phyloP scores from a whole-genome alignment of 2,888 invertebrate species.

The Petrolisthes manimaculis region DNA sequence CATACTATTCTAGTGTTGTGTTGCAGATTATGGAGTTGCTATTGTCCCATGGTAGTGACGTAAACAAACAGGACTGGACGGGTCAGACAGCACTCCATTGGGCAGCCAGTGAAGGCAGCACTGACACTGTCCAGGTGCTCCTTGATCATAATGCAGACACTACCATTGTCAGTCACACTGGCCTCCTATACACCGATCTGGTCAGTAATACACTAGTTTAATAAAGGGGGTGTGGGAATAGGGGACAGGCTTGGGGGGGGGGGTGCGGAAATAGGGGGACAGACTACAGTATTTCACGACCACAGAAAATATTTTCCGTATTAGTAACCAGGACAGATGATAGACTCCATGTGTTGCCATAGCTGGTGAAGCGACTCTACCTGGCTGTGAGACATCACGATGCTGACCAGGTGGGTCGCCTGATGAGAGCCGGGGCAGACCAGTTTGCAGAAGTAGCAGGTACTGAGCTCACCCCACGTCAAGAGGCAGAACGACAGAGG shows the following conservation, averaged over 20 bases:
- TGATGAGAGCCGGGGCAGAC: constrained; percentile 60
- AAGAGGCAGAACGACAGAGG: constrained; percentile 61
- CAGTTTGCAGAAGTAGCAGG: constrained; percentile 57
- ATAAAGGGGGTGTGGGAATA: too few relatives aligned
- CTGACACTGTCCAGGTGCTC: constrained; percentile 53
- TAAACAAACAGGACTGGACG: constrained; percentile 45
- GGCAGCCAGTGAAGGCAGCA: constrained; percentile 58
- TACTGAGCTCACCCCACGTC: constrained; percentile 47
- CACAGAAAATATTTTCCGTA: too few relatives aligned
- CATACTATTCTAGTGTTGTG: not conserved
- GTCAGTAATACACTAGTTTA: constrained; percentile 8
- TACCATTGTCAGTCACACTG: constrained; percentile 37
- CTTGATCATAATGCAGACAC: constrained; percentile 44
- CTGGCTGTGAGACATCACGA: constrained; percentile 63
- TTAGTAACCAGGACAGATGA: too few relatives aligned
- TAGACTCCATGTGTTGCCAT: not conserved
- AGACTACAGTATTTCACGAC: too few relatives aligned
- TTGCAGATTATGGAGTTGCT: constrained; percentile 46
- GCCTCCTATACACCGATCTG: constrained; percentile 41
- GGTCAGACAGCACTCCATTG: constrained; percentile 57
- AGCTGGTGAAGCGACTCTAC: constrained; percentile 64
- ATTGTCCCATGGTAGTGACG: constrained; percentile 47
- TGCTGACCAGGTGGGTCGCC: constrained; percentile 48
- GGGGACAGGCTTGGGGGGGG: too few relatives aligned
- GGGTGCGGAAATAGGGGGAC: too few relatives aligned